Base-by-base conservation (phyloP, 2,888 invertebrate genomes). In the Papilio elwesi region DNA sequence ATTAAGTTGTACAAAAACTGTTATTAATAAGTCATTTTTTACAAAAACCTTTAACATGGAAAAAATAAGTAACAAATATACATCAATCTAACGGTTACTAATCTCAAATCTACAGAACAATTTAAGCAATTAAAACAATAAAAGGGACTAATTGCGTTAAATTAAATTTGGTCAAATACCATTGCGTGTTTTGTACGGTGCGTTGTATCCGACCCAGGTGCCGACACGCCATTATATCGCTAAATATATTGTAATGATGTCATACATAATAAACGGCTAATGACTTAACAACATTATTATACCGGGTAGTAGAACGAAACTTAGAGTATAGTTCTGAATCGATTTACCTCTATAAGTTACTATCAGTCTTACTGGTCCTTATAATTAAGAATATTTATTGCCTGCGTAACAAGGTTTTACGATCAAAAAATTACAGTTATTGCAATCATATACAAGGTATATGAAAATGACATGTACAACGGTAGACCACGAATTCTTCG, bases 31-130 rank as follows among this genome's bases (percentile, higher is more conserved):
- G 43, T 26, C 36, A 57, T 47, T 53, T 36, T 38, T 43, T 62
- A 43, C 13, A 43, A 62, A n/a, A 15, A 62, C 43, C 43, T 6
- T 62, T 15, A 62, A 43, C 47, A 38, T n/a, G 38, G 51, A 51
- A 53, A 53, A 15, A 62, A 49, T 51, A 67, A 52, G 51, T 38
- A 48, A 72, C 62, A 49, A 53, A 36, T 12, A 57, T 51, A 73
- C 68, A 70, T 70, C 66, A 73, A 69, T 73, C 59, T 62, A 59
- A 62, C 47, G 15, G 36, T 49, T 59, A 47, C 36, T 70, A 53
- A 73, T 73, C 73, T 59, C 6, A 36, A 66, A 73, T 73, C 73
- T 73, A 73, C n/a, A 52, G 66, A 70, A 65, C 65, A 52, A 59
- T 69, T 65, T 52, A 55, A 52, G 59, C 69, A 59, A 69, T 73